Evolutionary conservation across 1,140 invertebrate species (phyloP), one percentile per base, ranked within the genome.

Genomic region (Aphidius gifuensis): DNA sequence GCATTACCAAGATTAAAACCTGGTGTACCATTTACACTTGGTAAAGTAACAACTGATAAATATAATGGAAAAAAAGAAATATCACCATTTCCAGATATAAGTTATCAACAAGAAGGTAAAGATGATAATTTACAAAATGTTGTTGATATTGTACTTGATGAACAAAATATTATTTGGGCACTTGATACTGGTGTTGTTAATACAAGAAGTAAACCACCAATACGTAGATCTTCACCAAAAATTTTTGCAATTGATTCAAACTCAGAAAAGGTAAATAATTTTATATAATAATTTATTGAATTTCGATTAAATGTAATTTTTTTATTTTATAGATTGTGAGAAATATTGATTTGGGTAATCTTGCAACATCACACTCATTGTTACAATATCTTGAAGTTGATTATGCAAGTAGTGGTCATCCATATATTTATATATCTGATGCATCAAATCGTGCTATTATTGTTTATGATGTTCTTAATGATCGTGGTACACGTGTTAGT

Each of bases 141-240:
- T 9, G 83, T 87, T 4, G 87, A 88, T 69, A 70, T 87, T 5
- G 79, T 75, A 45, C 64, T 88, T 32, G 86, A 88, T 71, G 68
- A 72, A n/a, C 73, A 85, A 70, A 85, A 85, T 62, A 82, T 86
- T n/a, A 71, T 90, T 3, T 90, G 89, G 88, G 81, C 85, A 2
- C 75, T 90, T 51, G 88, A 90, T 68, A 82, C 82, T 47, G 88
- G 88, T 45, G 79, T 88, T 44, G 83, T 87, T 2, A 86, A 90
- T 64, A 88, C 85, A 2, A 68, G 88, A 50, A 83, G 85, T 58
- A 79, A 84, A 44, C 79, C 83, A 43, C 87, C 88, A 0, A 80
- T 86, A 2, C 81, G 84, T 7, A 81, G 84, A n/a, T 87, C 86
- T 63, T 75, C 82, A 9, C 87, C 88, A 0, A 90, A 89, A 74